Evolutionary conservation across 2,797 vertebrate genomes (phyloP).

Genomic region (Lycodopsis pacificus): DNA sequence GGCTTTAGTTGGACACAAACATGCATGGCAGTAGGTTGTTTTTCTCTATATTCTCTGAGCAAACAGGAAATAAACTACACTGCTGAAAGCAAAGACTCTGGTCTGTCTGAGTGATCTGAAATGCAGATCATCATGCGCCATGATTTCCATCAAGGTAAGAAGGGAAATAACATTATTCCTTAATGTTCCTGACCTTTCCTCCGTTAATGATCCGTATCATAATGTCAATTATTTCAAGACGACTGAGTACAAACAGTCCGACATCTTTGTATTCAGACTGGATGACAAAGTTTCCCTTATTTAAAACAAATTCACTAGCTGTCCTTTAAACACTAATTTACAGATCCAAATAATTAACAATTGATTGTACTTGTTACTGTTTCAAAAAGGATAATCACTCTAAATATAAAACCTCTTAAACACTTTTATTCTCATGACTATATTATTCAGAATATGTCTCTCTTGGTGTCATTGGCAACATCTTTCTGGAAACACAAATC

Average conservation of each 20-base stretch:
- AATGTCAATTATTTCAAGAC: constrained; percentile 16
- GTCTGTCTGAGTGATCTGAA: constrained; percentile 43
- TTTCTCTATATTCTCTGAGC: constrained; percentile 9
- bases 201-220: constrained; percentile 27
- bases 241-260: background rate
- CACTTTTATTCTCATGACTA: background rate
- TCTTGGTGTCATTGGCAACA: constrained; percentile 19
- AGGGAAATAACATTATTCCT: constrained; percentile 26
- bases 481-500: constrained; percentile 21
- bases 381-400: background rate
- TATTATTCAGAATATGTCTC: constrained; percentile 7
- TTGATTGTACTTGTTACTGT: background rate
- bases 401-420: background rate
- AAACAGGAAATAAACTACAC: constrained; percentile 29
- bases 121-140: constrained; percentile 34
- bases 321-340: constrained; percentile 14
- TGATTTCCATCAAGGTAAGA: constrained; percentile 34
- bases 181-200: constrained; percentile 37
- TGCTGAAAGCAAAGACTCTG: constrained; percentile 22
- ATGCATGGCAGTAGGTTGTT: constrained; percentile 4
- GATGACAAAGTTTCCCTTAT: background rate
- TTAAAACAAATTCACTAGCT: constrained; percentile 1
- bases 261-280: background rate
- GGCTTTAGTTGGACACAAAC: background rate
- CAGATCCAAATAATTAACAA: background rate